Evolutionary conservation across 2,113 vertebrate species (phyloP), one percentile per base, ranked within the genome.

Genomic region (Triplophysa tibetana): DNA sequence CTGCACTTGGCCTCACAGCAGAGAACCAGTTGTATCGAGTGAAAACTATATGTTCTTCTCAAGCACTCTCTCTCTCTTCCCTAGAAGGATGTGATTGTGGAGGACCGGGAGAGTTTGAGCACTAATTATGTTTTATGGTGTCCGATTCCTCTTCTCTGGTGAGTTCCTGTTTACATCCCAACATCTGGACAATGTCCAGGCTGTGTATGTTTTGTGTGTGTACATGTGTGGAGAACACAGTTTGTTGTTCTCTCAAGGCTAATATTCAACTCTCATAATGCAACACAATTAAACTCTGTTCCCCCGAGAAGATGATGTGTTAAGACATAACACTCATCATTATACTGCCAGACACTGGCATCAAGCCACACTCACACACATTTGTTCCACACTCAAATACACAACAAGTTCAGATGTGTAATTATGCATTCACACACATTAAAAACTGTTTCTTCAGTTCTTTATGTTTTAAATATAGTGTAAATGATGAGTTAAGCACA

Each of bases 221-320:
- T 66, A 19, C 38, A 60, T 60, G 58, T 41, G 41, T 81, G 72
- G 41, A 50, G 11, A 12, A 70, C 19, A 29, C 38, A 67, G 38
- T 77, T 48, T 77, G 73, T 48, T 67, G 72, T 67, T 67, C 52
- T 50, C 56, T 83, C 67, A 77, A 54, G 69, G 77, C 64, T 65
- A 84, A 82, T 84, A 77, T 73, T 79, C 19, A 75, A 65, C 33
- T 61, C 58, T 79, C 74, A 82, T 84, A 83, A 85, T 62, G 72
- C 80, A 80, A 79, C 45, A 70, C 63, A 84, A 45, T 67, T 80
- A 78, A 74, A 60, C 17, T 61, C 54, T 70, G 56, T 63, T 83
- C 66, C 65, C 23, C 60, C n/a, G 78, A 72, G 81, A 23, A 41
- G 19, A 45, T 68, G 67, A 29, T 16, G 61, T 83, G 66, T 66